Conservation (phyloP, 2,888 invertebrate species). For the Vesta saturnalis region DNA sequence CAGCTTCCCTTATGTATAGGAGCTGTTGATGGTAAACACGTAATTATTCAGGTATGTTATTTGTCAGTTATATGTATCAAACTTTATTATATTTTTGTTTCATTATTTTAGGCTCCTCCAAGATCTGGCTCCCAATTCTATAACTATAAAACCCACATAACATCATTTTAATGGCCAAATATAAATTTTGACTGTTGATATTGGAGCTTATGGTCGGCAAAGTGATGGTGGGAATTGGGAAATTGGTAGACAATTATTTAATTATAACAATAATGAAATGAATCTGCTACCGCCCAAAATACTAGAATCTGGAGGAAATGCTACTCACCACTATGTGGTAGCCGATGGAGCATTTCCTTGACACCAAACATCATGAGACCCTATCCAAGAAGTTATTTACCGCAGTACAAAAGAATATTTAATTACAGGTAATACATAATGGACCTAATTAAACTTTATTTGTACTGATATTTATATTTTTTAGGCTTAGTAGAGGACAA, state of each 20-base stretch:
- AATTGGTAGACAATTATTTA: background rate
- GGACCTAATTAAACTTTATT: background rate
- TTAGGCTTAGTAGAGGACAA: background rate
- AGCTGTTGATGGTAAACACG: too few relatives aligned
- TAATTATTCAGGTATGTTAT: too few relatives aligned
- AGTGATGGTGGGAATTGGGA: background rate
- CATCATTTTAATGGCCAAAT: background rate
- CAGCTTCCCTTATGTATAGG: too few relatives aligned
- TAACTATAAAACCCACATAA: background rate
- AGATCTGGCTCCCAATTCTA: too few relatives aligned
- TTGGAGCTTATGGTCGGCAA: conserved; percentile 1
- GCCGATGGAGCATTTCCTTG: background rate
- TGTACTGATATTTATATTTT: background rate
- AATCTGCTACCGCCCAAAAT: background rate
- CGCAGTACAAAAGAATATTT: too few relatives aligned
- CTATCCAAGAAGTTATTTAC: background rate
- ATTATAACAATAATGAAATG: background rate
- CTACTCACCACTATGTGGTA: background rate
- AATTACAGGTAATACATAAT: background rate
- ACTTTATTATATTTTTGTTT: background rate
- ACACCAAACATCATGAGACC: background rate
- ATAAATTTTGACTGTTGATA: conserved; percentile 1
- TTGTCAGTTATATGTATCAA: too few relatives aligned
- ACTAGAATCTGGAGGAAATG: conserved; percentile 5
- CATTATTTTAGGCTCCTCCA: background rate